These are phyloP conservation scores for Pagrus major DNA, from an alignment of 2,113 vertebrate genomes.

Conservation along the genomic window DNA sequence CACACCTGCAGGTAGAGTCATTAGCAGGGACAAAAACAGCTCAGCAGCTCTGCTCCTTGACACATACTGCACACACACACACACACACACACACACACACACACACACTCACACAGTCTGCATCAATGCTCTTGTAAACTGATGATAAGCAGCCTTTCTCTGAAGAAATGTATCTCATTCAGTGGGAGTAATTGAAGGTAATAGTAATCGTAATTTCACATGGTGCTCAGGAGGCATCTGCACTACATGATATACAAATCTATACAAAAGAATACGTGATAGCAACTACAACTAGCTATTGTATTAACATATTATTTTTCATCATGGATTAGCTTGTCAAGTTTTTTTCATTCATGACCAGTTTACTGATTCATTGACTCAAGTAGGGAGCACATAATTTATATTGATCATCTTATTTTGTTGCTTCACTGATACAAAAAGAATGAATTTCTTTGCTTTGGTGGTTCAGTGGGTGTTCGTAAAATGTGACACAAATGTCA, in stretches of 20 bases:
- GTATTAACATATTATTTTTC: no score
- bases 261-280: not conserved
- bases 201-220: not conserved
- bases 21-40: slow-evolving; percentile 43
- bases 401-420: not conserved
- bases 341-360: no score
- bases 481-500: slow-evolving; percentile 17
- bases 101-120: not conserved
- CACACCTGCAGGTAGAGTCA: slow-evolving; percentile 67
- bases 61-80: slow-evolving; percentile 17
- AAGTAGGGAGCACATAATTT: no score
- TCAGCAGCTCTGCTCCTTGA: not conserved
- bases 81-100: slow-evolving; percentile 14
- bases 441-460: not conserved
- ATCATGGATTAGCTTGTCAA: no score
- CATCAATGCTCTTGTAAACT: not conserved
- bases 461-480: not conserved
- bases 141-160: not conserved
- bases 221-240: not conserved
- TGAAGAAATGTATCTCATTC: not conserved
- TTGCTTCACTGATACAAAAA: not conserved
- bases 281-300: no score
- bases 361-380: no score
- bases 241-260: not conserved
- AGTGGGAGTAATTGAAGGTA: not conserved